A percentile compares a stretch with the other conserved stretches of the same genome.
phyloP scores from a whole-genome alignment of 2,888 invertebrate species.

The Cepaea hortensis region DNA sequence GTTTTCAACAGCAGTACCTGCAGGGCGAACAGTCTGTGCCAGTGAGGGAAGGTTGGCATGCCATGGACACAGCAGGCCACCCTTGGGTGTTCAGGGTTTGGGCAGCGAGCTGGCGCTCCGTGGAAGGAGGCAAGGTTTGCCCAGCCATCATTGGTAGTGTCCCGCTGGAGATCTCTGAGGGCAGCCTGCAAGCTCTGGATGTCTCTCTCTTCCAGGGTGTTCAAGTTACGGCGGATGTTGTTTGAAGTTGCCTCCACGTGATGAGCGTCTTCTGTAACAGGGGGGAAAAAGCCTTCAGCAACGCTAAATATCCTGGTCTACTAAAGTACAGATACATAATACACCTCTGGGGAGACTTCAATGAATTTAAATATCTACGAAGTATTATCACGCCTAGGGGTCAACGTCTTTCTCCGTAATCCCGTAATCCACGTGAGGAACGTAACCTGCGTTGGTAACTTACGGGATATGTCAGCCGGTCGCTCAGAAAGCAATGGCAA shows the following conservation, averaged over 20 bases:
- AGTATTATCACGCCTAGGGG: too few relatives aligned
- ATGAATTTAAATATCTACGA: too few relatives aligned
- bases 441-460: too few relatives aligned
- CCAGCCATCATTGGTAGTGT: constrained; percentile 49
- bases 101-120: constrained; percentile 47
- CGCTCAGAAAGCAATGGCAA: too few relatives aligned
- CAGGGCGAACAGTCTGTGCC: constrained; percentile 46
- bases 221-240: constrained; percentile 51
- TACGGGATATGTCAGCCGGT: too few relatives aligned
- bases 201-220: constrained; percentile 49
- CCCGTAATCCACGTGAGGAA: too few relatives aligned
- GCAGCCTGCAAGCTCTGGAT: constrained; percentile 53
- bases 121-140: constrained; percentile 42
- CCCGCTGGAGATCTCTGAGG: constrained; percentile 50
- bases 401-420: too few relatives aligned
- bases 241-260: constrained; percentile 43
- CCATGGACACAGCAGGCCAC: constrained; percentile 50
- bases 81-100: background rate
- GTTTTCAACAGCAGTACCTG: constrained; percentile 14
- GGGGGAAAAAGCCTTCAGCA: background rate
- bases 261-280: background rate
- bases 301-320: background rate
- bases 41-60: constrained; percentile 52
- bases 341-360: background rate
- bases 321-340: background rate